Evolutionary conservation across 2,888 invertebrate species (phyloP).

Genomic region (Nasonovia ribisnigri): DNA sequence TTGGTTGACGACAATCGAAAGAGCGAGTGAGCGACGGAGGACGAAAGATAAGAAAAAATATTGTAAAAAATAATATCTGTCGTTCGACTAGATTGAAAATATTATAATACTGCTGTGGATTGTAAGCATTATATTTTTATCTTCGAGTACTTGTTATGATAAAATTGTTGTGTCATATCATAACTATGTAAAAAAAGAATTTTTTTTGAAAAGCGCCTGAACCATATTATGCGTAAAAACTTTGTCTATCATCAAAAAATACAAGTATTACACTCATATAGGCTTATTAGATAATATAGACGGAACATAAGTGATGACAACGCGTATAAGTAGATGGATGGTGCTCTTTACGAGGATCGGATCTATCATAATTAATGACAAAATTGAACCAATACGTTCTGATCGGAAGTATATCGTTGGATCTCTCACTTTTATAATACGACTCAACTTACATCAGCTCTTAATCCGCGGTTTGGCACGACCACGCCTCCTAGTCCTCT

Average conservation of each 20-base stretch:
- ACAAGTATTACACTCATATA: background rate
- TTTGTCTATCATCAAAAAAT: background rate
- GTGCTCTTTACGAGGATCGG: too few species aligned
- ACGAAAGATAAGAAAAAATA: background rate
- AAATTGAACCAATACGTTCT: too few species aligned
- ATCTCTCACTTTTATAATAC: too few species aligned
- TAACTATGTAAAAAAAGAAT: background rate
- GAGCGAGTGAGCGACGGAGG: background rate
- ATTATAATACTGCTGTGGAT: background rate
- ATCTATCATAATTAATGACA: too few species aligned
- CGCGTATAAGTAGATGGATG: too few species aligned
- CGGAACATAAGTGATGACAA: too few species aligned
- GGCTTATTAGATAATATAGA: too few species aligned
- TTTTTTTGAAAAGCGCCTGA: background rate
- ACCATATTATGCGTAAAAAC: background rate
- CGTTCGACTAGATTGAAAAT: background rate
- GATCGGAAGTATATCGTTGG: too few species aligned
- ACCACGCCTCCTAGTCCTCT: too few species aligned
- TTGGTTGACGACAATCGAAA: background rate
- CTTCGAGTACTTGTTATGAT: background rate
- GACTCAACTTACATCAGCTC: too few species aligned
- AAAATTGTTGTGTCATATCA: background rate
- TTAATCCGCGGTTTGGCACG: too few species aligned
- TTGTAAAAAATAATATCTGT: background rate
- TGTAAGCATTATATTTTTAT: too few species aligned